phyloP scores from a whole-genome alignment of 2,797 vertebrate genomes.

The Austrolebias charrua region DNA sequence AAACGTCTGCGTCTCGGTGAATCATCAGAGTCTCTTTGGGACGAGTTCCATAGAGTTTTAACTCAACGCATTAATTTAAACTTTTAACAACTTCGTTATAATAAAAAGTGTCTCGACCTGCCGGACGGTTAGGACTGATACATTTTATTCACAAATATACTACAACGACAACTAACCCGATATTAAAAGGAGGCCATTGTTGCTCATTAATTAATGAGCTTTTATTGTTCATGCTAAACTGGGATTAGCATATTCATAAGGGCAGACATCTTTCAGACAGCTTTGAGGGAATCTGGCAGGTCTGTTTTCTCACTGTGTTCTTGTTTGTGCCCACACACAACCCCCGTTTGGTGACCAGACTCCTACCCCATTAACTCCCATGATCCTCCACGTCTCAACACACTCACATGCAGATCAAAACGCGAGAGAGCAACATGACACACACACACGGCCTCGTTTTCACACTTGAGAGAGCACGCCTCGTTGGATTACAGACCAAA shows the following conservation, averaged over 20 bases:
- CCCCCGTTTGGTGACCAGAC: constrained; percentile 76
- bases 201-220: constrained; percentile 81
- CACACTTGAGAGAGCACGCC: constrained; percentile 76
- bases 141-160: constrained; percentile 17
- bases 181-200: constrained; percentile 79
- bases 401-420: constrained; percentile 40
- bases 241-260: constrained; percentile 86
- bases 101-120: not conserved
- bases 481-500: constrained; percentile 71
- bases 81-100: not conserved
- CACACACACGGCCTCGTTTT: constrained; percentile 72
- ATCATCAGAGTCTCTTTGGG: not conserved
- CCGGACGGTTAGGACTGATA: constrained; percentile 24
- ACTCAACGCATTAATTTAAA: not conserved
- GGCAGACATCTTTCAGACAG: constrained; percentile 81
- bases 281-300: constrained; percentile 74
- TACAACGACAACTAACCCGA: constrained; percentile 53
- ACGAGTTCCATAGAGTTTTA: not conserved
- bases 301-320: constrained; percentile 78
- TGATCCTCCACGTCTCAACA: constrained; percentile 68
- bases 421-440: constrained; percentile 28
- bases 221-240: constrained; percentile 71
- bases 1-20: constrained; percentile 23
- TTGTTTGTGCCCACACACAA: constrained; percentile 78
- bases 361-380: constrained; percentile 74